Evolutionary conservation across 2,797 vertebrate genomes (phyloP), one percentile per base, ranked within the genome.

Genomic region (Vultur gryphus): DNA sequence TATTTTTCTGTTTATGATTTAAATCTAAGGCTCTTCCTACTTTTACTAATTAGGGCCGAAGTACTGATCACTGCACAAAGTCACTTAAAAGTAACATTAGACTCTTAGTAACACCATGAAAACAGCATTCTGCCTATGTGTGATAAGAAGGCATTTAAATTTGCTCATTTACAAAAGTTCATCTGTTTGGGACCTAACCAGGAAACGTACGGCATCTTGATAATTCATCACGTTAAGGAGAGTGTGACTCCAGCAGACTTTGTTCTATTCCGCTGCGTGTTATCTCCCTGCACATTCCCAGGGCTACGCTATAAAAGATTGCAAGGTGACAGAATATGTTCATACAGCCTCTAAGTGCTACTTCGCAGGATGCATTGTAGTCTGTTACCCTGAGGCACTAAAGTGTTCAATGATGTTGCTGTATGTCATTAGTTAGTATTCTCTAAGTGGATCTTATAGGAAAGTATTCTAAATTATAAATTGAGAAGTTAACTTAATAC

Each of bases 311-410:
- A 35, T 37, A 85, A 93, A 94, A 95, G 91, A 94, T 28, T 95
- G 95, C 92, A 96, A 95, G 96, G 94, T 97, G 95, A 95, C 96
- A 96, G 95, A 83, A 71, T 78, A 72, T 79, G 81, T 92, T 97
- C 90, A 72, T 81, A 65, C 84, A 94, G 81, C 87, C 83, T 97
- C 67, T 58, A 54, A 97, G 90, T 90, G 89, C 92, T 96, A 10
- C 94, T 95, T 92, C 13, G n/a, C 81, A 88, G 85, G 84, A 87
- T 87, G 85, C 85, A 89, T 66, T 91, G 92, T 86, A 83, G 84
- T 88, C 93, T 89, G 86, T 12, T 93, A 91, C 89, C 93, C 93
- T 4, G 20, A 97, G 92, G 93, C 90, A 92, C 89, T 81, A 69
- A 95, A 95, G 87, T 92, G 88, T 96, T 97, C 92, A 84, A 95